Evolutionary conservation across 2,797 vertebrate species (phyloP).

Genomic region (Sebastes matsubarae): DNA sequence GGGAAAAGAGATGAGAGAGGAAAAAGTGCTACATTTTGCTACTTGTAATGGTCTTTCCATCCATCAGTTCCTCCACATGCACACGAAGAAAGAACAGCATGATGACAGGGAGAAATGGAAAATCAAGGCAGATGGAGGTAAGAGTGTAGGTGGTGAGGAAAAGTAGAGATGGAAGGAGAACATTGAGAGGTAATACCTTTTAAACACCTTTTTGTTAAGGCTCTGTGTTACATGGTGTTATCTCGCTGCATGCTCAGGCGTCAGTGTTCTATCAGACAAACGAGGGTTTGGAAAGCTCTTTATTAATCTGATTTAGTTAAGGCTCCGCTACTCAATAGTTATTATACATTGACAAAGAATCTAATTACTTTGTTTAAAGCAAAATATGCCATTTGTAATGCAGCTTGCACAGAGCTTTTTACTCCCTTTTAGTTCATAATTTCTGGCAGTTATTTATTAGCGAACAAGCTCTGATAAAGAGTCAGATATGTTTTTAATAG

Average conservation of each 20-base stretch:
- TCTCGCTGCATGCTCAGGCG: neutral
- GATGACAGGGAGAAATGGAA: neutral
- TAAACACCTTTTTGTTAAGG: neutral
- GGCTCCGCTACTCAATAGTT: neutral
- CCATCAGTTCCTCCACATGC: neutral
- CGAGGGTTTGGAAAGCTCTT: neutral
- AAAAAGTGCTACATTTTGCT: neutral
- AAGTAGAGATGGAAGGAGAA: neutral
- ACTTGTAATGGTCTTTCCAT: neutral
- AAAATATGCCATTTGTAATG: neutral
- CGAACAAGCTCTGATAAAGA: neutral
- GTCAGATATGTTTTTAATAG: neutral
- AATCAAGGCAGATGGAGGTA: neutral
- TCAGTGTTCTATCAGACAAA: neutral
- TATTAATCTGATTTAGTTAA: neutral
- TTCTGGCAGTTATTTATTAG: neutral
- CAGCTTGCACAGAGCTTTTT: too few species aligned
- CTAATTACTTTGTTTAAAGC: neutral
- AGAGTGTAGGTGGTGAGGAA: neutral
- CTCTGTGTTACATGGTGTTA: neutral
- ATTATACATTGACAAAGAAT: neutral
- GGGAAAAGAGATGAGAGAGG: neutral
- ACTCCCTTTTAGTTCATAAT: neutral
- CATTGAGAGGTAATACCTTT: neutral
- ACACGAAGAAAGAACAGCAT: neutral